Conservation (phyloP, 64 coral and sea anemone genomes). For the Stichodactyla helianthus region DNA sequence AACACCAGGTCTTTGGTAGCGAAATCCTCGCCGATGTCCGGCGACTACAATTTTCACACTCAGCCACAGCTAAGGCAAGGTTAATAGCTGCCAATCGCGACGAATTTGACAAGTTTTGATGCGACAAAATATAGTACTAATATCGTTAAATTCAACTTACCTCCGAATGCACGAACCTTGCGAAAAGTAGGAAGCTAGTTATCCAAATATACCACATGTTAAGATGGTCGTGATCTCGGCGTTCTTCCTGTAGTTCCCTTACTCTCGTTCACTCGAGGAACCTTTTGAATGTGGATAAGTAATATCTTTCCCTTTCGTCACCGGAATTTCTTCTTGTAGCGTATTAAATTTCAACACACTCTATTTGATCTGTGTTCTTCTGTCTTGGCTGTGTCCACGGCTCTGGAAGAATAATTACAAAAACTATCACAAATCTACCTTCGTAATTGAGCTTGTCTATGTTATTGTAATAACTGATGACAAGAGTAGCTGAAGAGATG, state of each 20-base stretch:
- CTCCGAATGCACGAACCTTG: not conserved
- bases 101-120: slow-evolving; percentile 2
- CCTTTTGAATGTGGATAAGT: slow-evolving; percentile 14
- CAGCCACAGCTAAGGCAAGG: slow-evolving; percentile 2
- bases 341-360: slow-evolving; percentile 16
- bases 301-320: slow-evolving; percentile 20
- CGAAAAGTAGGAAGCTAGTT: not conserved
- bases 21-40: not conserved
- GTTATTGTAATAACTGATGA: slow-evolving; percentile 22
- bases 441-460: slow-evolving; percentile 22
- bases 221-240: not conserved
- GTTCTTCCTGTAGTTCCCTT: slow-evolving; percentile 9
- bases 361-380: slow-evolving; percentile 13
- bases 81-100: slow-evolving; percentile 17
- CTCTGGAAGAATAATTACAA: not conserved
- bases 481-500: not conserved
- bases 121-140: not conserved
- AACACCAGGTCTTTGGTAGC: not conserved
- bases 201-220: slow-evolving; percentile 15
- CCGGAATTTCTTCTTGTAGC: slow-evolving; percentile 3
- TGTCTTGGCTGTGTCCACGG: not conserved
- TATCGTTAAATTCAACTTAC: not conserved
- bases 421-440: not conserved
- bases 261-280: slow-evolving; percentile 12
- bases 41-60: not conserved